phyloP scores from a whole-genome alignment of 1,140 invertebrate genomes.

The Calliopsis andreniformis region DNA sequence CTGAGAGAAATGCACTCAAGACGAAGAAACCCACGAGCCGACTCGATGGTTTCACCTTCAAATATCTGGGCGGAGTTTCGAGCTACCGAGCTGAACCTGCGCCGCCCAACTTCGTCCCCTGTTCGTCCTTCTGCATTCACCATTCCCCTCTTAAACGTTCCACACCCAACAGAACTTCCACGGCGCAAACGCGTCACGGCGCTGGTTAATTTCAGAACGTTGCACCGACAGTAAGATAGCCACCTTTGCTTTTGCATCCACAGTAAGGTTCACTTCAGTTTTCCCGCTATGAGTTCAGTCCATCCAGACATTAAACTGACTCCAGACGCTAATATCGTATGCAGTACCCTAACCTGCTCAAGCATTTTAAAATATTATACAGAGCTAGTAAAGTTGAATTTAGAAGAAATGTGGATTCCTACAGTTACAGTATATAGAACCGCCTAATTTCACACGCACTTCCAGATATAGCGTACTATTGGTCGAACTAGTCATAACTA shows the following conservation, averaged over 20 bases:
- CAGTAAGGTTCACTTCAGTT: neutral
- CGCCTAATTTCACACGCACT: too few species aligned
- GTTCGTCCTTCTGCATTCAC: constrained; percentile 42
- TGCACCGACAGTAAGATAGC: neutral
- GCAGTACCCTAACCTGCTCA: too few species aligned
- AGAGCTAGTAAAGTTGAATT: too few species aligned
- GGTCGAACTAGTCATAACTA: too few species aligned
- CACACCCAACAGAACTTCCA: constrained; percentile 17
- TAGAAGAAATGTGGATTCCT: too few species aligned
- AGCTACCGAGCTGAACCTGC: constrained; percentile 49
- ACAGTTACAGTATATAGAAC: too few species aligned
- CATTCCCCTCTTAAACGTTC: constrained; percentile 23
- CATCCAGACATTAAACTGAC: too few species aligned
- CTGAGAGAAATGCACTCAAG: constrained; percentile 29
- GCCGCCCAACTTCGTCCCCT: constrained; percentile 67
- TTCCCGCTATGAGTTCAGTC: too few species aligned
- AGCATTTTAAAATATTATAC: too few species aligned
- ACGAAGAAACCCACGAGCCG: constrained; percentile 38
- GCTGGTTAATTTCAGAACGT: constrained; percentile 36
- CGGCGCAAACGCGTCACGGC: constrained; percentile 39
- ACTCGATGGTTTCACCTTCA: constrained; percentile 43
- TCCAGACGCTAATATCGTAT: too few species aligned
- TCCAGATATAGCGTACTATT: too few species aligned
- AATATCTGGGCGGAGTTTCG: constrained; percentile 71
- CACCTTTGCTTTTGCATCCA: constrained; percentile 1